Evolutionary conservation across 2,113 vertebrate species (phyloP).

Genomic region (Casuarius casuarius): DNA sequence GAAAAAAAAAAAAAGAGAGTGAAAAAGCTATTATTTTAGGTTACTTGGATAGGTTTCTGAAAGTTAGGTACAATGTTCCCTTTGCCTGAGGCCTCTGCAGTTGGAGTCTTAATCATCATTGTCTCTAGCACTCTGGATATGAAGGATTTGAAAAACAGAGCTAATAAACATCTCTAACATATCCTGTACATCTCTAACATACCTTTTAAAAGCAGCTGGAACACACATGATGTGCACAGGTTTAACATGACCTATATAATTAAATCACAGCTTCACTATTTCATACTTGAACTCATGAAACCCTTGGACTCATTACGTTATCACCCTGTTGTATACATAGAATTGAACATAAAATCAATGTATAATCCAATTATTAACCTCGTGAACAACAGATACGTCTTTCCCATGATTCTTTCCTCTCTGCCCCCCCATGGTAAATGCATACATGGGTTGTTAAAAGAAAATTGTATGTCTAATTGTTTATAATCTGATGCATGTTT

Average conservation of each 20-base stretch:
- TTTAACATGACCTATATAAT: neutral
- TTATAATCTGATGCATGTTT: neutral
- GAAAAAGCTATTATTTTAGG: neutral
- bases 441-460: neutral
- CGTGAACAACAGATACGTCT: neutral
- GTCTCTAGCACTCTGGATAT: neutral
- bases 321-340: neutral
- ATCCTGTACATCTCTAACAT: neutral
- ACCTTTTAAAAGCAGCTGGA: neutral
- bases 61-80: neutral
- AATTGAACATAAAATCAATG: slow-evolving; percentile 43
- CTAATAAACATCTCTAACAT: neutral
- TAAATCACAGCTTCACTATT: neutral
- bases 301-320: neutral
- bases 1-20: neutral
- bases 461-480: neutral
- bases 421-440: neutral
- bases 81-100: neutral
- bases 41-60: neutral
- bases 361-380: neutral
- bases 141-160: neutral
- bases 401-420: neutral
- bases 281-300: neutral
- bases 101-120: neutral
- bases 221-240: neutral